Percentiles rank a stretch among this genome's conserved stretches.
These are phyloP conservation scores for Parotocinclus haroldoi DNA, from an alignment of 2,797 vertebrate genomes.

Conservation along the genomic window DNA sequence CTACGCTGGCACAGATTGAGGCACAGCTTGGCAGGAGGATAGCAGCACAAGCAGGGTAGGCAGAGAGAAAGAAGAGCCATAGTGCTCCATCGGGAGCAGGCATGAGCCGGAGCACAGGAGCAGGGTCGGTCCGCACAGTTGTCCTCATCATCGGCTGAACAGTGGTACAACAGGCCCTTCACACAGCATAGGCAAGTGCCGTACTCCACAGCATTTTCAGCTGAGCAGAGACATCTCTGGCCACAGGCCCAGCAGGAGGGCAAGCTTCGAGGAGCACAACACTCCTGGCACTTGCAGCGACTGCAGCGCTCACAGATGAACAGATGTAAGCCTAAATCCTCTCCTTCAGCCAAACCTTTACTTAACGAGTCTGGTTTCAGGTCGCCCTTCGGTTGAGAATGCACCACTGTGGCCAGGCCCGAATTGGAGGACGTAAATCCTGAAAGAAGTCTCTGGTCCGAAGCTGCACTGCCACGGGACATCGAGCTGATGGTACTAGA, in stretches of 20 bases:
- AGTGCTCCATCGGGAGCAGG: constrained; percentile 86
- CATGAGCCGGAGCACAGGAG: constrained; percentile 81
- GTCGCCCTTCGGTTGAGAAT: constrained; percentile 80
- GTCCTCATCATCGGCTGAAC: constrained; percentile 92
- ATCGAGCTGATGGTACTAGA: constrained; percentile 91
- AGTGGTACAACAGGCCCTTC: constrained; percentile 96
- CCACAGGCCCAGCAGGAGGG: constrained; percentile 93
- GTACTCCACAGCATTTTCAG: constrained; percentile 85
- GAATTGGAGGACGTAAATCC: constrained; percentile 82
- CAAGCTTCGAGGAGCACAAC: constrained; percentile 81
- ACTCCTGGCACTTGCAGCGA: constrained; percentile 89
- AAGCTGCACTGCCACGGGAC: constrained; percentile 86
- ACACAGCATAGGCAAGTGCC: constrained; percentile 93
- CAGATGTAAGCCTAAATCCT: constrained; percentile 71
- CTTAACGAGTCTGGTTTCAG: constrained; percentile 77
- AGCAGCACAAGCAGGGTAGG: constrained; percentile 98
- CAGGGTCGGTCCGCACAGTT: constrained; percentile 94
- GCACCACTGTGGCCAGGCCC: constrained; percentile 73
- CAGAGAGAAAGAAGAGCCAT: constrained; percentile 87
- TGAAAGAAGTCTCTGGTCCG: constrained; percentile 87
- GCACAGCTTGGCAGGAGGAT: constrained; percentile 91
- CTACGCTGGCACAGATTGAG: constrained; percentile 87
- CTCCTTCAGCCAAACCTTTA: constrained; percentile 71
- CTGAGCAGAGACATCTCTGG: constrained; percentile 91
- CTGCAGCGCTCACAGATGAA: constrained; percentile 92